phyloP scores from a whole-genome alignment of 2,797 vertebrate species.

The Limosa lapponica region DNA sequence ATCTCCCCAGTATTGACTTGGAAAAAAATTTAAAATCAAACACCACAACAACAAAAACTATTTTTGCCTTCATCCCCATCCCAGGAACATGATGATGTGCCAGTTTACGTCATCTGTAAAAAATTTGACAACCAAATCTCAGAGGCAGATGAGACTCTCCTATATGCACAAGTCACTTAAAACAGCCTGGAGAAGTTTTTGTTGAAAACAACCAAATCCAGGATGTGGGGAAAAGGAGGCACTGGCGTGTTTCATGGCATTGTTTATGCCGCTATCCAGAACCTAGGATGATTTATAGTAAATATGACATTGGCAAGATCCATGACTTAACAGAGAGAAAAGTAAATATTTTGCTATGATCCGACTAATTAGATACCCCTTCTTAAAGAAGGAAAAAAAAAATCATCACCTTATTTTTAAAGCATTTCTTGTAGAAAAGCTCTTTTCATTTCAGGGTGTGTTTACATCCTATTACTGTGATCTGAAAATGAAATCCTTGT shows the following conservation, averaged over 20 bases:
- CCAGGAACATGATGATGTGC: conserved; percentile 1
- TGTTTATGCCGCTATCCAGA: background rate
- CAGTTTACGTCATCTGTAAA: conserved; percentile 31
- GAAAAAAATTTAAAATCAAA: background rate
- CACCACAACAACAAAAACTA: background rate
- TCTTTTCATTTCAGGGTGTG: background rate
- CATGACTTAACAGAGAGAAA: background rate
- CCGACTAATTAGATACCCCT: background rate
- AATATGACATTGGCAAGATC: background rate
- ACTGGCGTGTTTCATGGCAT: background rate
- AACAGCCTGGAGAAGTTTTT: conserved; percentile 6
- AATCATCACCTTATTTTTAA: background rate
- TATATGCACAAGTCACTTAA: background rate
- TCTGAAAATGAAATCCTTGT: background rate
- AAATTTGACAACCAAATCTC: background rate
- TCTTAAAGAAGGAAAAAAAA: background rate
- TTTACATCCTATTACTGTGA: background rate
- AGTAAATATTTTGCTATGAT: background rate
- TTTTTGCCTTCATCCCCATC: background rate
- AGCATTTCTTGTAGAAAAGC: background rate
- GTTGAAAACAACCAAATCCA: background rate
- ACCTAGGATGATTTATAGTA: background rate
- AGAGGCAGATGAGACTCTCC: background rate
- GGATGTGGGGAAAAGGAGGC: background rate
- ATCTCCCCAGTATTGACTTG: background rate